phyloP scores from a whole-genome alignment of 2,113 vertebrate genomes.

The Mirounga angustirostris region DNA sequence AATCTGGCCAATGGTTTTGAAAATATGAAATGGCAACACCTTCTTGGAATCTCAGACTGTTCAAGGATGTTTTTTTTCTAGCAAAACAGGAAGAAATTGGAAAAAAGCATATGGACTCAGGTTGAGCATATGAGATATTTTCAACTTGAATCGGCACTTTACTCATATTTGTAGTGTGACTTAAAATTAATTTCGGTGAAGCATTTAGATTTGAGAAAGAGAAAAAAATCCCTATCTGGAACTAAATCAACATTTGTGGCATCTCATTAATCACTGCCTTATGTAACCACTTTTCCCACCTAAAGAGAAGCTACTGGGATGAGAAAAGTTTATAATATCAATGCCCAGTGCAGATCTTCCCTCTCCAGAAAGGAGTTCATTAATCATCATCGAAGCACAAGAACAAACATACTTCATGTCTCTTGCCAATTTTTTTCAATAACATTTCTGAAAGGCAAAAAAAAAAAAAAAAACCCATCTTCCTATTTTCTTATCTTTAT shows the following conservation, averaged over 20 bases:
- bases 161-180: conserved; percentile 77
- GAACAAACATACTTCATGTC: conserved; percentile 85
- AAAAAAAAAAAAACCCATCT: background rate
- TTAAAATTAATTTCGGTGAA: conserved; percentile 81
- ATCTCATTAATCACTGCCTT: conserved; percentile 82
- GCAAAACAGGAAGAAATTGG: conserved; percentile 80
- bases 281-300: conserved; percentile 77
- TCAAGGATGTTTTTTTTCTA: conserved; percentile 65
- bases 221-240: conserved; percentile 55
- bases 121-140: conserved; percentile 79
- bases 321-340: conserved; percentile 69
- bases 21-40: conserved; percentile 72
- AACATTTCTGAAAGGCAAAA: conserved; percentile 82
- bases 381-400: conserved; percentile 81
- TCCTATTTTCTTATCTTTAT: conserved; percentile 69
- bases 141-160: conserved; percentile 78
- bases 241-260: conserved; percentile 73
- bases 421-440: conserved; percentile 82
- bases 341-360: conserved; percentile 72
- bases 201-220: conserved; percentile 70
- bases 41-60: conserved; percentile 78
- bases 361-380: conserved; percentile 81
- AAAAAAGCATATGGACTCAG: conserved; percentile 81
- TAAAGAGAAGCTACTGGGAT: conserved; percentile 72
- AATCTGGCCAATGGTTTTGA: conserved; percentile 68